phyloP scores from a whole-genome alignment of 2,113 vertebrate genomes.

The Oncorhynchus keta region DNA sequence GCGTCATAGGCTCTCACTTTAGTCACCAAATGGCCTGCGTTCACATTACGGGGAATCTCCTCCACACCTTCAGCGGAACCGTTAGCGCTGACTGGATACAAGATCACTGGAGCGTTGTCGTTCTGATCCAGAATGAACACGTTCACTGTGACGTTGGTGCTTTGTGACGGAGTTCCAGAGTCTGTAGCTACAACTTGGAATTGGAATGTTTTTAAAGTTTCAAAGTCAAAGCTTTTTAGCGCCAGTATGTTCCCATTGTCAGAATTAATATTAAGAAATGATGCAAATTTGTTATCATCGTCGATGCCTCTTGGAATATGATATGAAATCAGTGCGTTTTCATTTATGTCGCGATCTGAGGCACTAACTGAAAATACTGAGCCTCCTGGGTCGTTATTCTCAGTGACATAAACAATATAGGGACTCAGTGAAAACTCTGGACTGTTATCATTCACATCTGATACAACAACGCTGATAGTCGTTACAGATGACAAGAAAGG shows the following conservation, averaged over 20 bases:
- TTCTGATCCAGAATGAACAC: too few species aligned
- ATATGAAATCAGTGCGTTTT: conserved; percentile 43
- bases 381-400: conserved; percentile 61
- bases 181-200: conserved; percentile 3
- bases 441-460: conserved; percentile 68
- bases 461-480: conserved; percentile 54
- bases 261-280: conserved; percentile 30
- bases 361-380: conserved; percentile 54
- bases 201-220: conserved; percentile 10
- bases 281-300: conserved; percentile 4
- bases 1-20: too few species aligned
- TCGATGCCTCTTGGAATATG: conserved; percentile 11
- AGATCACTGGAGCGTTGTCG: too few species aligned
- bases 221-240: conserved; percentile 39
- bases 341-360: conserved; percentile 30
- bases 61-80: neutral
- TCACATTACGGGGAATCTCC: too few species aligned
- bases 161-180: too few species aligned
- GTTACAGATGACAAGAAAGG: conserved; percentile 60
- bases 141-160: too few species aligned
- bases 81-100: too few species aligned
- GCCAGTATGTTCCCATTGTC: conserved; percentile 28
- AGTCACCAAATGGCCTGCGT: too few species aligned
- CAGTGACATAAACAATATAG: conserved; percentile 51
- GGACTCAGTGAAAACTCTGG: conserved; percentile 51